Evolutionary conservation across 2,888 invertebrate species (phyloP).

Genomic region (Aelia acuminata): DNA sequence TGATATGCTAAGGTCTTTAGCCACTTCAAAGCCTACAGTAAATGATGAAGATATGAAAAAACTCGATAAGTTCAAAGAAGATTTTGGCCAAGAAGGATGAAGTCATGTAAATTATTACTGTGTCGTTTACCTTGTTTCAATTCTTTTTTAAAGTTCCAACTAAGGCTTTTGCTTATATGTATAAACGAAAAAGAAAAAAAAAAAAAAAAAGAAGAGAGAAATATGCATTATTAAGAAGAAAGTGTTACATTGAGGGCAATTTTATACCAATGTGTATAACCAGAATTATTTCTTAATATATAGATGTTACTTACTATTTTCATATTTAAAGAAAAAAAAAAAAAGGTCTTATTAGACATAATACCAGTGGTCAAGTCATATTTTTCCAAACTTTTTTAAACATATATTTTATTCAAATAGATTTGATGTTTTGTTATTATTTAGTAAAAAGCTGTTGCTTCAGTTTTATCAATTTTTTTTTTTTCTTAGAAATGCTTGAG

Average conservation of each 20-base stretch:
- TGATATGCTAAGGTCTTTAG: conserved; percentile 93
- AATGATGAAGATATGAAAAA: conserved; percentile 95
- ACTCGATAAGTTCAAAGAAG: conserved; percentile 94
- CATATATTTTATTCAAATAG: neutral
- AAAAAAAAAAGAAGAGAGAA: neutral
- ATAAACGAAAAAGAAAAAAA: neutral
- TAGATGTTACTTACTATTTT: conserved; percentile 38
- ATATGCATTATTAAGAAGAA: conserved; percentile 37
- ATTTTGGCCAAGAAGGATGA: conserved; percentile 95
- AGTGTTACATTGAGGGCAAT: neutral
- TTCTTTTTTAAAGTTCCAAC: conserved; percentile 49
- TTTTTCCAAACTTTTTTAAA: neutral
- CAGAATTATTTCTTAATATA: conserved; percentile 37
- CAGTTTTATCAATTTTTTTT: neutral
- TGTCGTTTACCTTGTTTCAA: neutral
- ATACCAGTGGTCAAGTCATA: neutral
- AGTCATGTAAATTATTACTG: conserved; percentile 48
- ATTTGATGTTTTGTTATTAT: neutral
- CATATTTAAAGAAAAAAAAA: conserved; percentile 6
- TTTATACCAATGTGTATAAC: conserved; percentile 42
- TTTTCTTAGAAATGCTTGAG: neutral
- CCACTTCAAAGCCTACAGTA: conserved; percentile 96
- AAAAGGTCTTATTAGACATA: conserved; percentile 24
- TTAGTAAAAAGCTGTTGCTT: neutral
- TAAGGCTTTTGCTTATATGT: conserved; percentile 56